Evolutionary conservation across 2,797 vertebrate genomes (phyloP), one percentile per base, ranked within the genome.

Genomic region (Epinephelus malabaricus): DNA sequence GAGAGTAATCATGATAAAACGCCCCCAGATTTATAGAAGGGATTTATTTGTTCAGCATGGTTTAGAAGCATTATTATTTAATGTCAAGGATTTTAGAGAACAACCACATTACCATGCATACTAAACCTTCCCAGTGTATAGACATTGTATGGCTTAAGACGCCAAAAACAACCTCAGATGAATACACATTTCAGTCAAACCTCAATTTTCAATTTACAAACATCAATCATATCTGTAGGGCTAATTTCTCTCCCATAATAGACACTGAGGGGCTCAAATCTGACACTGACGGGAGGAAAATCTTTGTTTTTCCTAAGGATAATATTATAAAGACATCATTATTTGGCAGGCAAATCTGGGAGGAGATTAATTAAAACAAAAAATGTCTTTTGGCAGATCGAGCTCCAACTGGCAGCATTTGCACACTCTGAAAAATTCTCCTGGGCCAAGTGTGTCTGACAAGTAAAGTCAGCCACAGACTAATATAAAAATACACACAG

Each of bases 331-430:
- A 88, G 81, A 79, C 82, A 87, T 86, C 58, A 76, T 61, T 51
- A 40, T 78, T 82, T 83, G 73, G 85, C 69, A 75, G 53, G 27
- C 5, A n/a, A 86, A 86, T 68, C 73, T 84, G 23, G 61, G 66
- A 73, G 63, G 79, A 88, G 75, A 87, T 84, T 79, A 80, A 88
- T 89, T 86, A 81, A 81, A 89, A 85, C 30, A 84, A 88, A 90
- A 75, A 76, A 23, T 0, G 72, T 47, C 47, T 77, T 74, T 84
- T 75, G 60, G 85, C 70, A 88, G 79, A 85, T 83, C 61, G 66
- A 46, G 64, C 63, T 83, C 69, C 69, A 79, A n/a, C 6, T 85
- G 83, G 81, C 81, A 86, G 68, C 69, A 1, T 76, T 75, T 19
- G 34, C 34, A 66, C 70, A 70, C 71, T 78, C 66, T 56, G 40